phyloP scores from a whole-genome alignment of 2,113 vertebrate species.

The Tupaia chinensis region DNA sequence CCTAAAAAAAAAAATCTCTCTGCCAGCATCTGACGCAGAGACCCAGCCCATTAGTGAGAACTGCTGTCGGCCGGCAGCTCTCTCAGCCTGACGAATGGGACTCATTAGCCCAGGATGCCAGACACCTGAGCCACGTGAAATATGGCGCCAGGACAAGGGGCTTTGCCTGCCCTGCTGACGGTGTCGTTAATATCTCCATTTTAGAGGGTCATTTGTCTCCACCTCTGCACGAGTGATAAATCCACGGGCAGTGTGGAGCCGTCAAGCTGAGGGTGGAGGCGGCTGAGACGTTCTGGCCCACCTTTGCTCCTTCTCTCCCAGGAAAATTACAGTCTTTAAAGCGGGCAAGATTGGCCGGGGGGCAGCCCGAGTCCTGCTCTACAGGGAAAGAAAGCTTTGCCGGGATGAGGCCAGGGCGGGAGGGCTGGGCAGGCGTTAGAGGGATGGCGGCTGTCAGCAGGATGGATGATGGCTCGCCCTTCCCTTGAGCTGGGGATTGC shows the following conservation, averaged over 20 bases:
- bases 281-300: not conserved
- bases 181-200: slow-evolving; percentile 81
- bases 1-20: slow-evolving; percentile 67
- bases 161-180: slow-evolving; percentile 65
- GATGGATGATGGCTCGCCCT: not conserved
- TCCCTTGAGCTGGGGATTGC: not conserved
- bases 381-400: not conserved
- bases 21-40: slow-evolving; percentile 53
- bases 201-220: slow-evolving; percentile 80
- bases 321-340: not conserved
- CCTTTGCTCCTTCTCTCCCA: not conserved
- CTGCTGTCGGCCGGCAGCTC: slow-evolving; percentile 71
- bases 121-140: slow-evolving; percentile 79
- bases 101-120: slow-evolving; percentile 78
- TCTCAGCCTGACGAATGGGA: slow-evolving; percentile 79
- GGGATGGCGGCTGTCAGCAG: not conserved
- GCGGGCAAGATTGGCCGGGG: not conserved
- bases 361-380: not conserved
- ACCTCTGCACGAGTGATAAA: slow-evolving; percentile 77
- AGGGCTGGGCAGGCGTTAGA: not conserved
- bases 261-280: not conserved
- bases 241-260: slow-evolving; percentile 59
- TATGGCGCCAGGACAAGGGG: not conserved
- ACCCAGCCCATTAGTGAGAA: slow-evolving; percentile 70
- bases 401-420: rapidly evolving